A percentile compares a stretch with the other conserved stretches of the same genome.
Conservation (phyloP, 2,797 vertebrate genomes). For the Poeciliopsis infans region DNA sequence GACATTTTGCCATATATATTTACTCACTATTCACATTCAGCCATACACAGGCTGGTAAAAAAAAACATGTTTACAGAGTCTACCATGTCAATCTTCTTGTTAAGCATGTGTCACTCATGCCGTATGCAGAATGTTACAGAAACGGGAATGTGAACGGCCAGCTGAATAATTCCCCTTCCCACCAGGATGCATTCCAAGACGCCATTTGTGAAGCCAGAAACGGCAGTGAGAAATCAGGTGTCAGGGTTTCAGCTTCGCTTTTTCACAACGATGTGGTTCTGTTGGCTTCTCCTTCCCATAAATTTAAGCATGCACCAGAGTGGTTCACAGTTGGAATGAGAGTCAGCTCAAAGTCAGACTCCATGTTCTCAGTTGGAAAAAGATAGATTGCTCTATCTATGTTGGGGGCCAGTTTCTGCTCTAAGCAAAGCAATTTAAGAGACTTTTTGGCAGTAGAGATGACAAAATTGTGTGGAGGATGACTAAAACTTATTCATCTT, state of each 20-base stretch:
- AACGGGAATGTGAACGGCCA: not conserved
- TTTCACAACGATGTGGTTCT: not conserved
- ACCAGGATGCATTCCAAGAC: not conserved
- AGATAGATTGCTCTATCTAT: not conserved
- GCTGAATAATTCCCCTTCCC: not conserved
- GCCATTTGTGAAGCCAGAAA: not conserved
- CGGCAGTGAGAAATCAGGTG: not conserved
- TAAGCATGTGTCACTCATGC: not conserved
- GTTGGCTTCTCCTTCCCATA: not conserved
- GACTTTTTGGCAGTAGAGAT: not conserved
- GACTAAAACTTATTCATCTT: not conserved
- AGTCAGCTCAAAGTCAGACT: not conserved
- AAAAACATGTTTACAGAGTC: not conserved
- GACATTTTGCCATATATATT: not conserved
- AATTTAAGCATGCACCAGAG: not conserved
- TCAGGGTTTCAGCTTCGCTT: not conserved
- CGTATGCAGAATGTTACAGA: not conserved
- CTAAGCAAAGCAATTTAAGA: not conserved
- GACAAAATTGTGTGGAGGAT: not conserved
- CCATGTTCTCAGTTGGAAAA: not conserved
- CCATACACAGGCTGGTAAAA: not conserved
- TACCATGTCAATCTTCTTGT: slow-evolving; percentile 1
- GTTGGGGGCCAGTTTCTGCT: not conserved
- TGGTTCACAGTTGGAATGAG: not conserved
- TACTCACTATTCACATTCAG: not conserved